A percentile compares a stretch with the other conserved stretches of the same genome.
Evolutionary conservation across 2,888 invertebrate genomes (phyloP).

Genomic region (Nowickia ferox): DNA sequence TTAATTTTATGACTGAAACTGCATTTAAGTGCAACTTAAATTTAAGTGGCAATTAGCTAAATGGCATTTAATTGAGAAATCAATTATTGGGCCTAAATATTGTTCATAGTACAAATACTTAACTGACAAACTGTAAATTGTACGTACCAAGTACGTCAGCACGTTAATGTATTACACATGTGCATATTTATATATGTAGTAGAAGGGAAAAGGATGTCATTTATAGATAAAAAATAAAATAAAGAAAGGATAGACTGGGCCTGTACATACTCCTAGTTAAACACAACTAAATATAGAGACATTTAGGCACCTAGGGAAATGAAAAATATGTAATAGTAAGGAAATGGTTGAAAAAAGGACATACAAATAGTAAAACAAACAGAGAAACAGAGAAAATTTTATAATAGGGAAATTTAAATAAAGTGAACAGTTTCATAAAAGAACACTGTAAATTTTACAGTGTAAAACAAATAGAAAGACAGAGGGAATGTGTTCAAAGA

Average conservation of each 20-base stretch:
- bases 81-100: too few species aligned
- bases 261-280: too few species aligned
- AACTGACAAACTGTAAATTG: background rate
- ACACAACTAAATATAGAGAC: constrained; percentile 5
- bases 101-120: too few species aligned
- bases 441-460: background rate
- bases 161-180: background rate
- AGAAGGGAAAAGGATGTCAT: background rate
- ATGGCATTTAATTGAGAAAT: too few species aligned
- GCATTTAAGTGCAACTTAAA: too few species aligned
- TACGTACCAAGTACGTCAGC: background rate
- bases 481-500: too few species aligned
- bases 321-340: constrained; percentile 31
- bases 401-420: background rate
- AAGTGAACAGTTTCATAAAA: background rate
- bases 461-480: too few species aligned
- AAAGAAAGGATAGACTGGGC: background rate
- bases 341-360: constrained; percentile 38
- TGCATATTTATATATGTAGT: background rate
- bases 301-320: constrained; percentile 30
- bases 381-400: background rate
- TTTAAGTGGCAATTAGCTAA: too few species aligned
- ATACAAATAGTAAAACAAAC: background rate
- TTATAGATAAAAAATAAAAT: background rate
- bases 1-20: too few species aligned